These are phyloP conservation scores for Autographa pulchrina DNA, from an alignment of 2,888 invertebrate species.

Conservation along the genomic window DNA sequence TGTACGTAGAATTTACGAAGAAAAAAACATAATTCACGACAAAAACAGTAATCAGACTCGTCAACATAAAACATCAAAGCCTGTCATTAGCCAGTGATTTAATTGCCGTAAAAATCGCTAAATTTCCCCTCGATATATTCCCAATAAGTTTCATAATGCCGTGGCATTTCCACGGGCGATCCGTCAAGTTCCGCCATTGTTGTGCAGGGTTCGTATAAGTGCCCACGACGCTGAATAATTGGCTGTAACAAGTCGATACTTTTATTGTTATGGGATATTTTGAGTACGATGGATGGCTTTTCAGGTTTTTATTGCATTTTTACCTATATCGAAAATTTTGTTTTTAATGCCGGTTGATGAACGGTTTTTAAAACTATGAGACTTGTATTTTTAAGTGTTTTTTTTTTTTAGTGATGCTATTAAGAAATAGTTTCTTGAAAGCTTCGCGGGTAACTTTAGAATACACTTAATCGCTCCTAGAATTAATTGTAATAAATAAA, in stretches of 20 bases:
- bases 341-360: neutral
- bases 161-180: neutral
- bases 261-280: slow-evolving; percentile 38
- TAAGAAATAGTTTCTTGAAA: no score
- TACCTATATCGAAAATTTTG: neutral
- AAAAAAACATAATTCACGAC: neutral
- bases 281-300: slow-evolving; percentile 21
- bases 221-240: slow-evolving; percentile 41
- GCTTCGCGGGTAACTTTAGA: no score
- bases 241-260: slow-evolving; percentile 50
- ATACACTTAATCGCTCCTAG: no score
- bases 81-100: neutral
- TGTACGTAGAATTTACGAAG: no score
- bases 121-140: neutral
- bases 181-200: slow-evolving; percentile 22
- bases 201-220: slow-evolving; percentile 14
- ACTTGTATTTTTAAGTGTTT: no score
- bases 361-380: neutral
- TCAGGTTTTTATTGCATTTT: slow-evolving; percentile 8
- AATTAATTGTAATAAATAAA: no score
- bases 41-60: neutral
- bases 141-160: slow-evolving; percentile 7
- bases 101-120: slow-evolving; percentile 2
- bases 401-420: no score
- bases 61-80: neutral